Evolutionary conservation across 2,797 vertebrate species (phyloP), one percentile per base, ranked within the genome.

Genomic region (Periophthalmus magnuspinnatus): DNA sequence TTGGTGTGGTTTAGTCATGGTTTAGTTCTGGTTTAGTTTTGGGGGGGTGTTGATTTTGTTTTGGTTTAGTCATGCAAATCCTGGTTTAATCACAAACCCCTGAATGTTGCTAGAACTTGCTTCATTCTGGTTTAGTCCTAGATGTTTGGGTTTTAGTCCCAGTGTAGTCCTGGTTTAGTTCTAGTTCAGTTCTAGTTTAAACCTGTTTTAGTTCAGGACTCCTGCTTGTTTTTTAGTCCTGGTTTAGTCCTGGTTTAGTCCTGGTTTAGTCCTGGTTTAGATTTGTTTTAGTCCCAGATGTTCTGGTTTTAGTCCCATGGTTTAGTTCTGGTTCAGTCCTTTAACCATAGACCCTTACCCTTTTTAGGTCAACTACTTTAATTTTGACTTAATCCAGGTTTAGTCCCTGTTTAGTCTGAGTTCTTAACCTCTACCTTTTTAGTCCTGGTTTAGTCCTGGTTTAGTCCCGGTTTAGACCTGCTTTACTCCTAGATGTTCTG

Each of bases 21-120:
- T 17, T 33, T 58, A 16, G 56, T 32, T 8, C 13, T 58, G 24
- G 28, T 58, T 33, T 17, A 32, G 16, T 86, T 83, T 71, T 86
- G 41, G 41, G 41, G 41, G 13, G 14, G 11, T 45, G 4, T 88
- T 77, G 61, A 62, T 80, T 80, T 72, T 19, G 21, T 28, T 22
- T 14, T 56, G 22, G 11, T 56, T 28, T 56, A 28, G 22, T 28
- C 22, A 11, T 45, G 41, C 41, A 45, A 45, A 14, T 45, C 41
- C 13, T 45, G 41, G 41, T 45, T 45, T 45, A 45, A 45, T 45
- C 41, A 41, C 11, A 16, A 1, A 28, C 5, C 13, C 10, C 7
- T 56, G 22, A 5, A 11, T 56, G 22, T 56, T 28, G 28, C 22
- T 56, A 24, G 22, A 5, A 22, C 24, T 28, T 22, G 11, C 56